phyloP scores from a whole-genome alignment of 2,113 vertebrate species.

The Burhinus bistriatus region DNA sequence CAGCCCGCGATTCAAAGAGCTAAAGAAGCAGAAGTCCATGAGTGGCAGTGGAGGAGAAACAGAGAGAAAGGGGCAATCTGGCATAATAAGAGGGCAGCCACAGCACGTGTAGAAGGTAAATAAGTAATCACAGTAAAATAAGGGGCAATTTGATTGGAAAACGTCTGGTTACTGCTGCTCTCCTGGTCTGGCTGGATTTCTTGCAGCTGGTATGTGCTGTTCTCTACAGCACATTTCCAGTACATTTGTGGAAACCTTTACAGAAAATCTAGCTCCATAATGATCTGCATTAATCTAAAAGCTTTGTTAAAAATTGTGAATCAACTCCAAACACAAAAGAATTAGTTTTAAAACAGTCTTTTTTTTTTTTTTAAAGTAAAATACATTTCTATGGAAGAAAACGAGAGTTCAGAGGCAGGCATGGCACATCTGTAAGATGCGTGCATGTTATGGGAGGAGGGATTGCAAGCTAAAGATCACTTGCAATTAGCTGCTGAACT shows the following conservation, averaged over 20 bases:
- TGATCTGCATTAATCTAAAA: background rate
- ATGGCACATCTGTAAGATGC: background rate
- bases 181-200: background rate
- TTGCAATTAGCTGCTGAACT: background rate
- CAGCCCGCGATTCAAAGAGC: background rate
- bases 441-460: fast-evolving
- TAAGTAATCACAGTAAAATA: background rate
- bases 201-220: background rate
- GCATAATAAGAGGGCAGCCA: background rate
- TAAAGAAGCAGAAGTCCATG: background rate
- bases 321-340: background rate
- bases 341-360: background rate
- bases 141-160: background rate
- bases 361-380: background rate
- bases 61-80: background rate
- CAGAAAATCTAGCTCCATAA: background rate
- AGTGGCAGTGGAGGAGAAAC: background rate
- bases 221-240: background rate
- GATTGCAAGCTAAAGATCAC: background rate
- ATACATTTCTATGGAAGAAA: background rate
- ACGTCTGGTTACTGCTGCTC: background rate
- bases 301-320: background rate
- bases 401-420: background rate
- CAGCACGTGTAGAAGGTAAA: background rate
- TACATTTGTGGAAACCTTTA: background rate